Base-by-base conservation (phyloP, 1,140 invertebrate genomes). In the Sycobia sp. region DNA sequence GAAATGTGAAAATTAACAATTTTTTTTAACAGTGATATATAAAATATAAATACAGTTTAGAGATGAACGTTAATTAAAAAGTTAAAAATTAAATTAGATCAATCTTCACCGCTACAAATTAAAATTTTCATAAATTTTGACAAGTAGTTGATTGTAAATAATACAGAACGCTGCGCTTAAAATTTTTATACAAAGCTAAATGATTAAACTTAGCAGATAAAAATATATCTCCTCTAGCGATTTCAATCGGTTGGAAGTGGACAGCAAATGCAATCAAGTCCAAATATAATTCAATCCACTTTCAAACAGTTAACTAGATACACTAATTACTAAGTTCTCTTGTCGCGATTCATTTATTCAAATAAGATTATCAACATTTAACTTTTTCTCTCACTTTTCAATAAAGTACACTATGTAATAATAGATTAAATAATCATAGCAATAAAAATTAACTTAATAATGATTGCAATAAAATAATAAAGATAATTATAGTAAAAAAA, bases 371-470 rank as follows among this genome's bases (percentile, higher is more conserved):
- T 47, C 60, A 62, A 62, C 34, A 55, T n/a, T 53, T 36, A 2
- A 43, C 25, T 38, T 39, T 50, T n/a, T n/a, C n/a, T 27, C 32
- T 54, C 47, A 59, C 16, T 71, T 72, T 70, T 66, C 53, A 69
- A 75, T 73, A 73, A 75, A 56, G 22, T 56, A 66, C 64, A 73
- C 72, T 71, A 61, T 73, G 68, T 74, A 69, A 71, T 73, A 70
- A 68, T 69, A 70, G 66, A 71, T 70, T 70, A 73, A 62, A n/a
- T n/a, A n/a, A n/a, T n/a, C n/a, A n/a, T n/a, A n/a, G n/a, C n/a
- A n/a, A n/a, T n/a, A 73, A 66, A 67, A 67, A 69, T 65, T 66
- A 46, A 62, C 43, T 16, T 60, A 67, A 69, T 65, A 69, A 67
- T 53, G 65, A 70, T 69, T 38, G 16, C 34, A 58, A 57, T 25